These are phyloP conservation scores for Nanorana parkeri DNA, from an alignment of 2,113 vertebrate species.

Conservation along the genomic window DNA sequence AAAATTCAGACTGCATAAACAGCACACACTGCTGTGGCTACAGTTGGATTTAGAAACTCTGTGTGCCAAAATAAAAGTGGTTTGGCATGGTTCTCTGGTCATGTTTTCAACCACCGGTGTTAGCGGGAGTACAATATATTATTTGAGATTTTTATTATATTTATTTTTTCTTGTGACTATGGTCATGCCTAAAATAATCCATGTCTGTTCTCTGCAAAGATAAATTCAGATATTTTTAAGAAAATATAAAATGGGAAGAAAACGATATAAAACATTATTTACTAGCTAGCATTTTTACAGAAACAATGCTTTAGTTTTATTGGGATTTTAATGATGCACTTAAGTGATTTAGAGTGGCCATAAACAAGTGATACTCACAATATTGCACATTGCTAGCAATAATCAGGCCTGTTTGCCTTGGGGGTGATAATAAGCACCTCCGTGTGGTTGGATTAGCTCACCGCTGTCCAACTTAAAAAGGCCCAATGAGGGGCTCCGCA, in stretches of 20 bases:
- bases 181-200: background rate
- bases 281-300: background rate
- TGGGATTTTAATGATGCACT: background rate
- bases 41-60: background rate
- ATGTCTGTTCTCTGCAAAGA: background rate
- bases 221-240: constrained; percentile 14
- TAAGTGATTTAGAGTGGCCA: background rate
- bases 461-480: too few relatives aligned
- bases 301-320: background rate
- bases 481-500: too few relatives aligned
- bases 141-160: constrained; percentile 17
- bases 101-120: constrained; percentile 1
- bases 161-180: background rate
- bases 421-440: too few relatives aligned
- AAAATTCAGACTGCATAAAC: constrained; percentile 13
- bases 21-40: background rate
- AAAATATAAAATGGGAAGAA: background rate
- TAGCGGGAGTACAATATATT: constrained; percentile 22
- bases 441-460: too few relatives aligned
- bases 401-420: too few relatives aligned
- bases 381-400: too few relatives aligned
- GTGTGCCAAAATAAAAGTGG: constrained; percentile 34
- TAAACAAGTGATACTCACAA: too few relatives aligned
- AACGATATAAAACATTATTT: constrained; percentile 9
- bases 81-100: background rate